phyloP scores from a whole-genome alignment of 2,888 invertebrate species.

The Syrista parreyssii region DNA sequence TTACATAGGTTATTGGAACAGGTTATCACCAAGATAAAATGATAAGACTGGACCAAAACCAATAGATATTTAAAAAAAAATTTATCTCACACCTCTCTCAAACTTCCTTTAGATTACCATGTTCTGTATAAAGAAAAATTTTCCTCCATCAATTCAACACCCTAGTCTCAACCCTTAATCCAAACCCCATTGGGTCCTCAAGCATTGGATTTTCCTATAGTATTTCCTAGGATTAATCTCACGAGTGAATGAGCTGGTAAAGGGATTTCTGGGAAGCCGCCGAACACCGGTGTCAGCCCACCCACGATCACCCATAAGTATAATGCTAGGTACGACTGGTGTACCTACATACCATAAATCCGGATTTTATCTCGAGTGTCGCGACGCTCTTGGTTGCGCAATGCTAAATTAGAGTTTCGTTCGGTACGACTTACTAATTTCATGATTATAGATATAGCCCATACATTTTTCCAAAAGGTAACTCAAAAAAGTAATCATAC shows the following conservation, averaged over 20 bases:
- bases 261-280: conserved; percentile 54
- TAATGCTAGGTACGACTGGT: conserved; percentile 50
- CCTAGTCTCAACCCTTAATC: not conserved
- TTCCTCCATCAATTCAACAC: not conserved
- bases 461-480: not conserved
- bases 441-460: not conserved
- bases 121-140: not conserved
- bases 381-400: conserved; percentile 49
- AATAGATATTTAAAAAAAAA: no score
- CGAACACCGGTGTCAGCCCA: conserved; percentile 54
- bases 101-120: not conserved
- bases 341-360: conserved; percentile 58
- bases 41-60: not conserved
- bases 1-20: not conserved
- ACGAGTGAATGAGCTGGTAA: conserved; percentile 5
- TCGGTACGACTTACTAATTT: not conserved
- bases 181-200: not conserved
- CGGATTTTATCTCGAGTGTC: conserved; percentile 62
- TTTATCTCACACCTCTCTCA: not conserved
- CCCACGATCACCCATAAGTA: conserved; percentile 65
- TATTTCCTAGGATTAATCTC: not conserved
- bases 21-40: not conserved
- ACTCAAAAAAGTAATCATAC: not conserved
- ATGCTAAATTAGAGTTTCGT: conserved; percentile 54
- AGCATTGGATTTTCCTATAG: not conserved